Conservation (phyloP, 2,888 invertebrate genomes). For the Temnothorax ravouxi region DNA sequence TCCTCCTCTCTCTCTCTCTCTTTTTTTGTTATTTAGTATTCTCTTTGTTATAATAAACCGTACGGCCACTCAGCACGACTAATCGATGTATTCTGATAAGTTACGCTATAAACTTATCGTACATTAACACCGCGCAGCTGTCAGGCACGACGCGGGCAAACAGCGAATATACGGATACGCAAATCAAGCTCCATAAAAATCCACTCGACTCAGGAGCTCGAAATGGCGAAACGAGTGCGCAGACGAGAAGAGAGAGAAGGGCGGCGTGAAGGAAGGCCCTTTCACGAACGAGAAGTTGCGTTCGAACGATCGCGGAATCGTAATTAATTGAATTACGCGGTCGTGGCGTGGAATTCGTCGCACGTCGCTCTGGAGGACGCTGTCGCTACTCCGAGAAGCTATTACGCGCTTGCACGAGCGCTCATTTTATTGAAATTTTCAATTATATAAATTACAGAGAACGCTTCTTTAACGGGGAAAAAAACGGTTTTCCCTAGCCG, state of each 20-base stretch:
- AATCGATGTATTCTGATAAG: conserved; percentile 5
- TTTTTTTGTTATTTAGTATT: neutral
- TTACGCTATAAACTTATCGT: neutral
- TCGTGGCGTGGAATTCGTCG: conserved; percentile 46
- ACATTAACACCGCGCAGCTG: neutral
- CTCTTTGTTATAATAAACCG: neutral
- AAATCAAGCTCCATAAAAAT: conserved; percentile 13
- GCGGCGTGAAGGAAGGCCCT: neutral
- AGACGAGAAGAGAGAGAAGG: neutral
- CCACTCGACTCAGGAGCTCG: neutral
- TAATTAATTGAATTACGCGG: conserved; percentile 55
- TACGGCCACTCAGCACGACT: neutral
- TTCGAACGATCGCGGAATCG: conserved; percentile 38
- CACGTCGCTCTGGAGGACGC: conserved; percentile 28
- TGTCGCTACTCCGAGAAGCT: conserved; percentile 18
- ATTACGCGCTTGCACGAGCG: conserved; percentile 49
- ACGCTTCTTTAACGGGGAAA: conserved; percentile 18
- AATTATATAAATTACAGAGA: conserved; percentile 46
- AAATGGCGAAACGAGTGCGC: neutral
- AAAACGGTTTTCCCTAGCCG: neutral
- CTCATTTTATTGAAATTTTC: conserved; percentile 52
- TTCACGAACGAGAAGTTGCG: conserved; percentile 38
- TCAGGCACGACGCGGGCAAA: neutral
- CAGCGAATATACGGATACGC: neutral
- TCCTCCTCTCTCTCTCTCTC: no score